These are phyloP conservation scores for Euleptes europaea DNA, from an alignment of 2,113 vertebrate species.

Conservation along the genomic window DNA sequence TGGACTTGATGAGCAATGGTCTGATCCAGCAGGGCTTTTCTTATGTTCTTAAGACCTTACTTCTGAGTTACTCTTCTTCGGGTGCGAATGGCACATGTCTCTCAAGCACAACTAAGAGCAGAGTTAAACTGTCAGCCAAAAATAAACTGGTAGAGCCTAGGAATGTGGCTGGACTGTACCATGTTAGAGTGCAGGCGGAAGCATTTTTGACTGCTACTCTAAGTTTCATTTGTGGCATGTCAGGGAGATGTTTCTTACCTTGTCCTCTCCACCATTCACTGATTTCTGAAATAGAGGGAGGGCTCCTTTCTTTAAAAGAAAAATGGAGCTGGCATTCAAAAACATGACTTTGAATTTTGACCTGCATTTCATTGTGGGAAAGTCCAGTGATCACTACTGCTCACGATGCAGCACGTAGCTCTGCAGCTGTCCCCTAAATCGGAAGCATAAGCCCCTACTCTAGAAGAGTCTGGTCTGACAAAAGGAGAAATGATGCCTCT, in stretches of 20 bases:
- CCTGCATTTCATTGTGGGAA: neutral
- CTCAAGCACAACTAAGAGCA: neutral
- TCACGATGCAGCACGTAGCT: neutral
- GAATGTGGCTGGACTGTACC: neutral
- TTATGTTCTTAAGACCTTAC: too few species aligned
- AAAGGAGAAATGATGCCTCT: neutral
- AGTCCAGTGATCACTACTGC: neutral
- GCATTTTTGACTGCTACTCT: neutral
- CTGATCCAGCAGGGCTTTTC: too few species aligned
- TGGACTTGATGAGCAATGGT: too few species aligned
- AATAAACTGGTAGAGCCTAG: too few species aligned
- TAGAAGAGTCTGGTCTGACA: neutral
- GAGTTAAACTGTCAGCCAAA: too few species aligned
- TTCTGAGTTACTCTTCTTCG: neutral
- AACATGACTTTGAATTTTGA: neutral
- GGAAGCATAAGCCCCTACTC: neutral
- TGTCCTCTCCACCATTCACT: neutral
- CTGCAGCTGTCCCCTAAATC: neutral
- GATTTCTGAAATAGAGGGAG: neutral
- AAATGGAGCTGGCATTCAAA: neutral
- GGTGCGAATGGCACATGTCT: neutral
- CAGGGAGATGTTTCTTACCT: too few species aligned
- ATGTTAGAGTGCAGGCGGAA: neutral
- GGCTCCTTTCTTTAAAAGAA: neutral
- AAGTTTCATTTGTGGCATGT: neutral